Conservation (phyloP, 2,797 vertebrate genomes). For the Loris lydekkerianus region DNA sequence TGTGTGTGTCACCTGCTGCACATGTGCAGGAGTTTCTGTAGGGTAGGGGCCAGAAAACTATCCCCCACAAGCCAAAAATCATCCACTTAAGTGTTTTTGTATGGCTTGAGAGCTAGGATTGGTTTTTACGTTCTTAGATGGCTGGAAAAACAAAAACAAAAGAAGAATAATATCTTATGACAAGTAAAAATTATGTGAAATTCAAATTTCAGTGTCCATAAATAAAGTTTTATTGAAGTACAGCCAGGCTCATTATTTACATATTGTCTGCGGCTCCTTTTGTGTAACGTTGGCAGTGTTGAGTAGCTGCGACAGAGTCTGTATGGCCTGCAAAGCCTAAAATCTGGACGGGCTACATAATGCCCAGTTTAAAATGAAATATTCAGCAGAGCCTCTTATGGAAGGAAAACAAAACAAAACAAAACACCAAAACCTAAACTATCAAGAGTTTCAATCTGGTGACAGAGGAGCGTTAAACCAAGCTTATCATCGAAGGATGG, state of each 20-base stretch:
- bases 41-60: neutral
- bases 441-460: neutral
- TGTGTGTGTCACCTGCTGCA: neutral
- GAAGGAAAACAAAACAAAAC: neutral
- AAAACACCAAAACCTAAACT: neutral
- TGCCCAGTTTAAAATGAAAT: conserved; percentile 4
- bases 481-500: neutral
- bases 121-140: neutral
- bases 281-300: neutral
- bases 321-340: neutral
- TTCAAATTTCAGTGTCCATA: conserved; percentile 25
- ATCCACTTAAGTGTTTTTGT: neutral
- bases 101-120: neutral
- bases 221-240: conserved; percentile 23
- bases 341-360: neutral
- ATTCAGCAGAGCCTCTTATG: neutral
- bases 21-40: neutral
- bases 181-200: conserved; percentile 34
- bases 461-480: neutral
- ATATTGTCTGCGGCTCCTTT: neutral
- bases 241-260: neutral
- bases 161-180: neutral
- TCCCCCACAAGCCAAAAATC: neutral
- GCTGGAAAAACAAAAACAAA: neutral
- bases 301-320: neutral